A percentile compares a stretch with the other conserved stretches of the same genome.
phyloP scores from a whole-genome alignment of 2,797 vertebrate genomes.

The Threskiornis aethiopicus region DNA sequence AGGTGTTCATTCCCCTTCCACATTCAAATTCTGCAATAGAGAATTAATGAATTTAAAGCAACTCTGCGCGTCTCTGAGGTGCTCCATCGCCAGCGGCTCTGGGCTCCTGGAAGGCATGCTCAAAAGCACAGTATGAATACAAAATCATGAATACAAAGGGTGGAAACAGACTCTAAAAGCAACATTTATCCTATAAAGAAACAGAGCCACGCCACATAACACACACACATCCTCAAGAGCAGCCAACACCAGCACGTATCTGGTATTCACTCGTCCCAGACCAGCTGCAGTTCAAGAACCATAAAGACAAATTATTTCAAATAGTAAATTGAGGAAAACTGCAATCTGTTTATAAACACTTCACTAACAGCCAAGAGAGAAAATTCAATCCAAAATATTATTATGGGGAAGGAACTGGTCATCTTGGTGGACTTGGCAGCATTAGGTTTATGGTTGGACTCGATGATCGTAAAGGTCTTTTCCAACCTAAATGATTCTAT shows the following conservation, averaged over 20 bases:
- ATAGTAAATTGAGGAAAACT: not conserved
- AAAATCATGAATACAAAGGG: not conserved
- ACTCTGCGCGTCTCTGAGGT: not conserved
- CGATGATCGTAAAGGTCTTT: too few relatives aligned
- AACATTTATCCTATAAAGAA: not conserved
- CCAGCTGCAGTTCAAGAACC: not conserved
- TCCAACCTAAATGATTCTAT: too few relatives aligned
- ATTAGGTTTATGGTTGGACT: too few relatives aligned
- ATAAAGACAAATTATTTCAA: not conserved
- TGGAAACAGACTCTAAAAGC: not conserved
- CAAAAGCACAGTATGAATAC: not conserved
- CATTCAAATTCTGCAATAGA: not conserved
- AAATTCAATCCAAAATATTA: not conserved
- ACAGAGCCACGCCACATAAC: not conserved
- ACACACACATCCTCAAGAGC: not conserved
- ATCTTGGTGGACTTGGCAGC: not conserved
- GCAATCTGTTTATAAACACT: not conserved
- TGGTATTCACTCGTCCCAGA: not conserved
- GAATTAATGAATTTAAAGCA: not conserved
- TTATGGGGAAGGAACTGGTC: fast-evolving
- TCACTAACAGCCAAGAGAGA: not conserved
- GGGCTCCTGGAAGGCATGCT: not conserved
- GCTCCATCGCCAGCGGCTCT: not conserved
- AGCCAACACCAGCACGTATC: not conserved
- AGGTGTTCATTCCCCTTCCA: not conserved